Conservation (phyloP, 2,797 vertebrate genomes). For the Clamator glandarius region DNA sequence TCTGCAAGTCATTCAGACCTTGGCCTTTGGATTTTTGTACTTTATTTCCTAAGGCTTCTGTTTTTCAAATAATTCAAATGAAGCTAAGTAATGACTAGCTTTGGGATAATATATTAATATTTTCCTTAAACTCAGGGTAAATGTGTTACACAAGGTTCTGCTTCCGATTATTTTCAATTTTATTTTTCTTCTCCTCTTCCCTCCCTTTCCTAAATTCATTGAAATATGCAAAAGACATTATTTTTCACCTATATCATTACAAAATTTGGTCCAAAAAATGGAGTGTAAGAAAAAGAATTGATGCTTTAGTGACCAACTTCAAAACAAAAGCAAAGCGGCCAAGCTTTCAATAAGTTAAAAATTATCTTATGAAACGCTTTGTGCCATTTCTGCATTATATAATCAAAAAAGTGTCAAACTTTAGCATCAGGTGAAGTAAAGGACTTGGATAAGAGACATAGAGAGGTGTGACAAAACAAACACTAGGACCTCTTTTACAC, state of each 20-base stretch:
- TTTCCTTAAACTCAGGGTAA: background rate
- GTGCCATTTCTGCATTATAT: background rate
- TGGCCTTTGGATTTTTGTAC: background rate
- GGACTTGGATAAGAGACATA: background rate
- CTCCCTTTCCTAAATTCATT: rapidly evolving
- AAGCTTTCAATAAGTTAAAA: background rate
- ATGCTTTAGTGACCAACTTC: background rate
- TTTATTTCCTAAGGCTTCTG: background rate
- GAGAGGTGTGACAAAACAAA: background rate
- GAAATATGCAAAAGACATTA: background rate
- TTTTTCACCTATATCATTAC: background rate
- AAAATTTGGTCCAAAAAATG: background rate
- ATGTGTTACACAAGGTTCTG: rapidly evolving
- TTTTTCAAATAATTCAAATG: background rate
- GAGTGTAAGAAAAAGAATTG: no score
- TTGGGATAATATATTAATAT: background rate
- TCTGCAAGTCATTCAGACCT: background rate
- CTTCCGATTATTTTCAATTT: no score
- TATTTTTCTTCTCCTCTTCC: background rate
- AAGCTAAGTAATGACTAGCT: no score
- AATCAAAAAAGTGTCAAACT: background rate
- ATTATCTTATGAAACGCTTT: background rate
- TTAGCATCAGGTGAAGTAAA: background rate
- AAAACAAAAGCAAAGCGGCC: background rate
- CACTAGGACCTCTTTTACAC: background rate